A percentile compares a stretch with the other conserved stretches of the same genome.
Evolutionary conservation across 2,113 vertebrate species (phyloP).

Genomic region (Geococcyx californianus): DNA sequence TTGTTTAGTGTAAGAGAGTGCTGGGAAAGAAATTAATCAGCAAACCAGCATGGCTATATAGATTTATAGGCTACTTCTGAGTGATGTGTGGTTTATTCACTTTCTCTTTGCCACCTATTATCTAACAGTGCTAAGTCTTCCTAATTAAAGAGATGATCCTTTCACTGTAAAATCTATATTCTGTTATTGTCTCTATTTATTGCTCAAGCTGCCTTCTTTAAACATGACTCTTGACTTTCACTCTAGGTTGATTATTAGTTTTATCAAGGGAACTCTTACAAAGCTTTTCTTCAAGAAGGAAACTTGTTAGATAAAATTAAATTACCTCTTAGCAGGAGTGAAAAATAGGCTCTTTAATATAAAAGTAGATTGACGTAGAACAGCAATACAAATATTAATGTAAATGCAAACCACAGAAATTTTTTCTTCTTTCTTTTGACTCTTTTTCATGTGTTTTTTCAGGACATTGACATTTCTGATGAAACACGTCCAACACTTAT

Average conservation of each 20-base stretch:
- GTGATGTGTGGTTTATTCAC: slow-evolving; percentile 17
- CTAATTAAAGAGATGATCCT: slow-evolving; percentile 61
- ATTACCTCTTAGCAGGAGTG: background rate
- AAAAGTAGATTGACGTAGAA: background rate
- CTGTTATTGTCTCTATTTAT: slow-evolving; percentile 58
- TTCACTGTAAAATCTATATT: slow-evolving; percentile 65
- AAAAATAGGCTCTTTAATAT: background rate
- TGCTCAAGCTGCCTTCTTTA: slow-evolving; percentile 24
- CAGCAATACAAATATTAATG: background rate
- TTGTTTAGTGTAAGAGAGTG: background rate
- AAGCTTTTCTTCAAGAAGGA: background rate
- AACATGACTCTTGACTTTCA: slow-evolving; percentile 10
- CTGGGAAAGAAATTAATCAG: slow-evolving; percentile 49
- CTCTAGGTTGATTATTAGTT: slow-evolving; percentile 16
- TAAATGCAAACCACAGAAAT: background rate
- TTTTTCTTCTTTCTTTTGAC: background rate
- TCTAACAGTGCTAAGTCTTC: slow-evolving; percentile 32
- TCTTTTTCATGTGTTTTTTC: background rate
- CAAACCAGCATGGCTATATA: slow-evolving; percentile 4
- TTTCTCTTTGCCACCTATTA: slow-evolving; percentile 18
- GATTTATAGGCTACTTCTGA: slow-evolving; percentile 27
- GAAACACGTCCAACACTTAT: background rate
- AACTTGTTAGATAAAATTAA: slow-evolving; percentile 27
- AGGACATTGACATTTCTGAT: background rate
- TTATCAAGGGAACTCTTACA: background rate